phyloP scores from a whole-genome alignment of 2,888 invertebrate species.

The Chironomus riparius region DNA sequence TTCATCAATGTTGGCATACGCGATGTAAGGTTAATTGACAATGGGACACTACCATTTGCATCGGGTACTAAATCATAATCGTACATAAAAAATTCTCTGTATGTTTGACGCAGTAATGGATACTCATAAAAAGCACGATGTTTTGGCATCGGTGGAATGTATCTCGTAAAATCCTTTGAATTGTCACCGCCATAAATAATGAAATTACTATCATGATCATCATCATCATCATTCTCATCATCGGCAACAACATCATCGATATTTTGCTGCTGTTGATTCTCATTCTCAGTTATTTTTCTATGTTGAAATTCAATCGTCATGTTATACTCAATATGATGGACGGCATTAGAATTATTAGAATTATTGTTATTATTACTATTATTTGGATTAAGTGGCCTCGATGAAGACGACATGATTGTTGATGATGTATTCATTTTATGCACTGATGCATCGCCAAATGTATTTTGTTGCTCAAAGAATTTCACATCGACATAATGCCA shows the following conservation, averaged over 20 bases:
- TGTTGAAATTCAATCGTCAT: slow-evolving; percentile 38
- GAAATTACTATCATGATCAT: background rate
- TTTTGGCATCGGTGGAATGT: slow-evolving; percentile 9
- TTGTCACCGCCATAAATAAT: background rate
- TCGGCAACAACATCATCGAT: background rate
- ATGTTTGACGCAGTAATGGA: slow-evolving; percentile 50
- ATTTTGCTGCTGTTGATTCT: background rate
- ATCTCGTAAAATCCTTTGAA: slow-evolving; percentile 8
- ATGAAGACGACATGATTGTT: slow-evolving; percentile 13
- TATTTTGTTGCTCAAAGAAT: slow-evolving; percentile 32
- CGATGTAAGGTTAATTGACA: slow-evolving; percentile 58
- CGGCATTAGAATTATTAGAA: background rate
- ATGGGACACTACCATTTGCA: slow-evolving; percentile 54
- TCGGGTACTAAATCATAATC: slow-evolving; percentile 60
- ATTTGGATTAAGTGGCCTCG: background rate
- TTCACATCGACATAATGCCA: slow-evolving; percentile 52
- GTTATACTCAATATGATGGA: slow-evolving; percentile 3
- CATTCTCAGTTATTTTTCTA: slow-evolving; percentile 39
- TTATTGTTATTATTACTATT: too few species aligned
- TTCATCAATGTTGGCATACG: slow-evolving; percentile 54
- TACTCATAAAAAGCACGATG: slow-evolving; percentile 36
- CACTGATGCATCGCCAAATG: background rate
- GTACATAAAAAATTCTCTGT: slow-evolving; percentile 65
- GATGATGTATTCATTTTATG: background rate
- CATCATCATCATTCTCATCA: background rate